These are phyloP conservation scores for Aegypius monachus DNA, from an alignment of 2,113 vertebrate species.

Conservation along the genomic window DNA sequence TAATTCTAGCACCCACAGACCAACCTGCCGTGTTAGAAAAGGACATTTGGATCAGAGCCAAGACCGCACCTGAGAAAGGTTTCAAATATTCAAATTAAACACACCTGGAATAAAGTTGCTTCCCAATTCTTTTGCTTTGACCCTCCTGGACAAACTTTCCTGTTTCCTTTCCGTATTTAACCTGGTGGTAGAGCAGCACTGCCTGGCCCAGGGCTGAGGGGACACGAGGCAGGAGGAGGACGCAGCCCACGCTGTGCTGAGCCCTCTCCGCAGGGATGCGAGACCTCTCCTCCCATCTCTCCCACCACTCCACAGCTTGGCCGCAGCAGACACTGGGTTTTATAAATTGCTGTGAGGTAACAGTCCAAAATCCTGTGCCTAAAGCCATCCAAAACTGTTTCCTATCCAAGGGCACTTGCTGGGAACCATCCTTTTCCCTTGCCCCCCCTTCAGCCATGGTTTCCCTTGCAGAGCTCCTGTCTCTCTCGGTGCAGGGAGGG, in stretches of 20 bases:
- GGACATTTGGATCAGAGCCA: not conserved
- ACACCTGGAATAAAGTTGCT: not conserved
- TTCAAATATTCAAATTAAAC: not conserved
- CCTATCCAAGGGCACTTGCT: not conserved
- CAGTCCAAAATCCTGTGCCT: not conserved
- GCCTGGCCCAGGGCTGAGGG: not conserved
- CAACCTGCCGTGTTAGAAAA: not conserved
- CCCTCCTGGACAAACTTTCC: not conserved
- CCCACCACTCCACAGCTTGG: not conserved
- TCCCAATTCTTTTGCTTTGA: not conserved
- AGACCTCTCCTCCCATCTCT: not conserved
- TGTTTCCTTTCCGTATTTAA: not conserved
- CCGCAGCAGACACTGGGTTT: not conserved
- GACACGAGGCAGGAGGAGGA: not conserved
- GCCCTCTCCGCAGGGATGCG: not conserved
- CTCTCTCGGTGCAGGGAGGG: not conserved
- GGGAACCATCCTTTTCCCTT: not conserved
- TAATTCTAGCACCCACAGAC: not conserved
- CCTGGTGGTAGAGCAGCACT: not conserved
- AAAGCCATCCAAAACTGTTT: not conserved
- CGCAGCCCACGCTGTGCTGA: not conserved
- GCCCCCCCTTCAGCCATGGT: rapidly evolving
- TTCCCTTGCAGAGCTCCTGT: not conserved
- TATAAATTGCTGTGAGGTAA: not conserved
- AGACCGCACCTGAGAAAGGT: not conserved